A percentile compares a stretch with the other conserved stretches of the same genome.
Conservation (phyloP, 2,113 vertebrate species). For the Hylia prasina region DNA sequence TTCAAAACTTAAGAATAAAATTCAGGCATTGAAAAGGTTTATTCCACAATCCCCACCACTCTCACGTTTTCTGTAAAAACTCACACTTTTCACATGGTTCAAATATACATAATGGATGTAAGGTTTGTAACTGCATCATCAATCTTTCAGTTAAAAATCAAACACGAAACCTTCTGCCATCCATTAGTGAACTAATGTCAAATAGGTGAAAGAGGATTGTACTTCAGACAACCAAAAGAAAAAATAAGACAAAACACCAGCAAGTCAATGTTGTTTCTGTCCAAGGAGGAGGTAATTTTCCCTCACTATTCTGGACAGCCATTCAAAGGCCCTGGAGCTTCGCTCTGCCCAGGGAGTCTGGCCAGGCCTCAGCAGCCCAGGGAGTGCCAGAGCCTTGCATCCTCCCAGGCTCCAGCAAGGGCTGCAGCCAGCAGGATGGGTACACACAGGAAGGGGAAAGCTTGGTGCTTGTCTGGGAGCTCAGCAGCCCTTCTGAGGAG, state of each 20-base stretch:
- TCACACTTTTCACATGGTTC: background rate
- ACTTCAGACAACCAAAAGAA: background rate
- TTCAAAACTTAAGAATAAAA: background rate
- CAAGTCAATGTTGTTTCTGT: background rate
- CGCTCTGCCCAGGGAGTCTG: accelerated
- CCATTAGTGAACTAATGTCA: background rate
- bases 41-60: background rate
- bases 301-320: background rate
- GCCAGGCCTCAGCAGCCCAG: background rate
- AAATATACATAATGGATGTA: background rate
- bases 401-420: background rate
- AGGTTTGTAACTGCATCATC: background rate
- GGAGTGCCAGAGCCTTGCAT: background rate
- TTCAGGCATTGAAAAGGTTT: background rate
- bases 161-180: background rate
- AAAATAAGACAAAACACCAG: background rate
- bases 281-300: background rate
- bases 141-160: background rate
- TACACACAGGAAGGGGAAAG: background rate
- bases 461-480: background rate
- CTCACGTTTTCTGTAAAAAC: accelerated
- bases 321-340: background rate
- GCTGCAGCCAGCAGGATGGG: background rate
- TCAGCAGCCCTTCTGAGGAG: background rate
- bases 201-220: background rate